A percentile compares a stretch with the other conserved stretches of the same genome.
phyloP scores from a whole-genome alignment of 1,140 invertebrate genomes.

The Zaprionus kolodkinae region DNA sequence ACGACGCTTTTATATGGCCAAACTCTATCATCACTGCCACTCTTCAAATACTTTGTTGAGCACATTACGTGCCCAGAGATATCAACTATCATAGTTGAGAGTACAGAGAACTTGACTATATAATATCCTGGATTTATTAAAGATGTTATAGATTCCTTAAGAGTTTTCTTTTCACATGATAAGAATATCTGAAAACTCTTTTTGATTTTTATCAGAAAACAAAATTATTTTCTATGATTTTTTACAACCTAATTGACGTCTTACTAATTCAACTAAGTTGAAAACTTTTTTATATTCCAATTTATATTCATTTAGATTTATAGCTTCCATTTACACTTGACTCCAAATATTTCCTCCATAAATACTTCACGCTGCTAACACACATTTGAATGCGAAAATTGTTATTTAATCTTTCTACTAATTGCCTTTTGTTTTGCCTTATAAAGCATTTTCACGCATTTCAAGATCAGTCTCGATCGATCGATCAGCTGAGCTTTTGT shows the following conservation, averaged over 20 bases:
- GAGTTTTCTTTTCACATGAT: too few relatives aligned
- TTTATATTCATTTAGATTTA: too few relatives aligned
- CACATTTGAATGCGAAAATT: constrained; percentile 2
- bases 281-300: too few relatives aligned
- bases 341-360: background rate
- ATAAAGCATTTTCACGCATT: constrained; percentile 20
- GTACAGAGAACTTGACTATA: too few relatives aligned
- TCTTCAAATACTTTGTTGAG: constrained; percentile 31
- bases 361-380: background rate
- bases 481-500: background rate
- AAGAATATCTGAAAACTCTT: too few relatives aligned
- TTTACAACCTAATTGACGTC: too few relatives aligned
- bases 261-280: too few relatives aligned
- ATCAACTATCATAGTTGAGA: constrained; percentile 11
- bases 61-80: constrained; percentile 34
- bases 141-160: too few relatives aligned
- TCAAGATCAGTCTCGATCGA: constrained; percentile 42
- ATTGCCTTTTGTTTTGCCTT: constrained; percentile 9
- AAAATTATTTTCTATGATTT: too few relatives aligned
- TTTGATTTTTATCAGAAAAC: too few relatives aligned
- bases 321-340: background rate
- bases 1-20: constrained; percentile 45
- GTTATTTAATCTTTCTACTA: constrained; percentile 3
- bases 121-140: too few relatives aligned
- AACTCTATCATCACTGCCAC: constrained; percentile 14